phyloP scores from a whole-genome alignment of 92 coral and sea anemone genomes.

The Actinostola sp. region DNA sequence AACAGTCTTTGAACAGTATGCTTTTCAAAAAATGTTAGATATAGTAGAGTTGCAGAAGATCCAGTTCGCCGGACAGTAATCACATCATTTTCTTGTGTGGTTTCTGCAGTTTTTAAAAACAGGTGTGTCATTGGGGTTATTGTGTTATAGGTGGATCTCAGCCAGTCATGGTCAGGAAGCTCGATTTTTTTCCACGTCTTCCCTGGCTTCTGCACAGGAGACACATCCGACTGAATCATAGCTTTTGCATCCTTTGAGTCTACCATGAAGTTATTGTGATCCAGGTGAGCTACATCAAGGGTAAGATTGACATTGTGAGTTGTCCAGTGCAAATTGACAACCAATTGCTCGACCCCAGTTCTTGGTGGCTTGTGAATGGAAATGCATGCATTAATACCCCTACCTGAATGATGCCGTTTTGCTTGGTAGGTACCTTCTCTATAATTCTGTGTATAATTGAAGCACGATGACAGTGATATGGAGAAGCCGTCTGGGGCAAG shows the following conservation, averaged over 20 bases:
- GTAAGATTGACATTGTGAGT: conserved; percentile 70
- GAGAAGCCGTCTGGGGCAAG: conserved; percentile 54
- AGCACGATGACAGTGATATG: conserved; percentile 48
- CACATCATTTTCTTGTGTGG: conserved; percentile 9
- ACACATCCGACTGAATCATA: conserved; percentile 46
- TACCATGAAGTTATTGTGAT: conserved; percentile 37
- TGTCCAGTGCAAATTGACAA: conserved; percentile 65
- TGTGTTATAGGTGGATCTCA: conserved; percentile 37
- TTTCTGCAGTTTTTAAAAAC: conserved; percentile 43
- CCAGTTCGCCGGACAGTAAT: conserved; percentile 50
- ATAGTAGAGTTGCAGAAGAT: conserved; percentile 55
- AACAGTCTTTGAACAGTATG: conserved; percentile 53
- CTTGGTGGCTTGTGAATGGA: conserved; percentile 73
- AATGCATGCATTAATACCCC: conserved; percentile 52
- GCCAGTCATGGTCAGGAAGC: conserved; percentile 67
- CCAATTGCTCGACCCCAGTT: conserved; percentile 63
- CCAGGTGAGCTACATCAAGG: conserved; percentile 32
- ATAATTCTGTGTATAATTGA: conserved; percentile 48
- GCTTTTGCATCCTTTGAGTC: conserved; percentile 81
- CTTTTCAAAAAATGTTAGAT: conserved; percentile 7
- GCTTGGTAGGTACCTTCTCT: conserved; percentile 57
- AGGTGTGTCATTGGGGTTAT: conserved; percentile 76
- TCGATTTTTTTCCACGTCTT: conserved; percentile 57
- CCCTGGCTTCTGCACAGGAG: conserved; percentile 71
- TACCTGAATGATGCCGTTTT: conserved; percentile 63